Percentiles rank a stretch among this genome's conserved stretches.
phyloP scores from a whole-genome alignment of 2,113 vertebrate genomes.

The Mus musculus region DNA sequence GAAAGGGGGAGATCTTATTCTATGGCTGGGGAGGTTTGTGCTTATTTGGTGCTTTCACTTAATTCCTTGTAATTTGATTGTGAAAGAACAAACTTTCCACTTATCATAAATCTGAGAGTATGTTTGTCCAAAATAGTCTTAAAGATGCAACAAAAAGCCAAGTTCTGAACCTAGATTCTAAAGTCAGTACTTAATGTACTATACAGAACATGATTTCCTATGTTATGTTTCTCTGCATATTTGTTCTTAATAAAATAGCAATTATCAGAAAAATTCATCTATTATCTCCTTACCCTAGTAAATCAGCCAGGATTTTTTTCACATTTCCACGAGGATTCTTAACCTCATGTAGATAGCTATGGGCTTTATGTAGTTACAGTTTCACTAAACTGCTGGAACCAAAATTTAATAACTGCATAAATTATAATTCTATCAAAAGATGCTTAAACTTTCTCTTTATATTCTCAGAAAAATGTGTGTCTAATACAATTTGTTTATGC shows the following conservation, averaged over 20 bases:
- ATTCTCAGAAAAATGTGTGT: not conserved
- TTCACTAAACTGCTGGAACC: not conserved
- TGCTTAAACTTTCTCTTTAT: not conserved
- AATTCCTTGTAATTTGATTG: constrained; percentile 30
- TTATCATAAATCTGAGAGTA: not conserved
- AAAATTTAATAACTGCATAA: constrained; percentile 25
- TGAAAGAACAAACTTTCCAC: not conserved
- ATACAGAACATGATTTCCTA: not conserved
- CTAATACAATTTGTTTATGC: not conserved
- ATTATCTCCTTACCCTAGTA: not conserved
- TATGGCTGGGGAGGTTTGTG: not conserved
- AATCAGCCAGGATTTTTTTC: not conserved
- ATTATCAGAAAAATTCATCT: not conserved
- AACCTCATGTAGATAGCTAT: not conserved
- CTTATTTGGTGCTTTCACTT: not conserved
- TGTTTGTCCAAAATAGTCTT: not conserved
- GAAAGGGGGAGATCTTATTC: not conserved
- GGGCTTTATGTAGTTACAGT: not conserved
- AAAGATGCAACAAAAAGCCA: not conserved
- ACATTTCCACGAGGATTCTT: not conserved
- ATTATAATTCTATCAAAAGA: not conserved
- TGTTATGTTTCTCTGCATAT: not conserved
- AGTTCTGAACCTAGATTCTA: not conserved
- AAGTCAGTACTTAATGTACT: not conserved
- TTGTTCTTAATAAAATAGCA: not conserved